These are phyloP conservation scores for Melipona beecheii DNA, from an alignment of 2,888 invertebrate genomes.

Conservation along the genomic window DNA sequence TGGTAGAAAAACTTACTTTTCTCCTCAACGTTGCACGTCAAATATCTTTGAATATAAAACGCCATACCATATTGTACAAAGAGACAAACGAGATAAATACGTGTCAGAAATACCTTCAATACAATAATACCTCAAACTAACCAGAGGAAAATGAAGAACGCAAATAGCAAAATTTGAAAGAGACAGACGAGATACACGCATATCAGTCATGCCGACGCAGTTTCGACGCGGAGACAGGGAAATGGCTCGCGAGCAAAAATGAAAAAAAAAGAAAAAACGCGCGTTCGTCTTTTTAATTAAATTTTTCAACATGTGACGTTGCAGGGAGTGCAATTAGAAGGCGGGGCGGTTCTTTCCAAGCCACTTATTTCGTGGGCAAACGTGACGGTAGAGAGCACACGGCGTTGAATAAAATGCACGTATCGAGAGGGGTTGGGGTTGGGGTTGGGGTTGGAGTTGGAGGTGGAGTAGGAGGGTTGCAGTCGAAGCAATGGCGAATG, in stretches of 20 bases:
- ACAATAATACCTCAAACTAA: no score
- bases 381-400: constrained; percentile 47
- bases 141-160: no score
- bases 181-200: no score
- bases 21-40: no score
- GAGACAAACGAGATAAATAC: no score
- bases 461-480: not conserved
- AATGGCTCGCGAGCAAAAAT: not conserved
- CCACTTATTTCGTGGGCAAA: constrained; percentile 67
- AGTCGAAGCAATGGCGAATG: constrained; percentile 55
- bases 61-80: no score
- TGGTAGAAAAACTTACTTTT: no score
- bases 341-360: constrained; percentile 32
- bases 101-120: no score
- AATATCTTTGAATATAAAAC: no score
- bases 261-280: not conserved
- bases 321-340: constrained; percentile 35
- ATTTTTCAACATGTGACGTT: not conserved
- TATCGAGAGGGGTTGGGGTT: constrained; percentile 5
- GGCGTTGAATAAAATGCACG: constrained; percentile 45
- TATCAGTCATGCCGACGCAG: no score
- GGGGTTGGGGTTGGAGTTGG: not conserved
- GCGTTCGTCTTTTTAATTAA: not conserved
- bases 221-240: not conserved
- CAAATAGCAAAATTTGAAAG: no score